Conservation (phyloP, 1,140 invertebrate genomes). For the Uloborus diversus region DNA sequence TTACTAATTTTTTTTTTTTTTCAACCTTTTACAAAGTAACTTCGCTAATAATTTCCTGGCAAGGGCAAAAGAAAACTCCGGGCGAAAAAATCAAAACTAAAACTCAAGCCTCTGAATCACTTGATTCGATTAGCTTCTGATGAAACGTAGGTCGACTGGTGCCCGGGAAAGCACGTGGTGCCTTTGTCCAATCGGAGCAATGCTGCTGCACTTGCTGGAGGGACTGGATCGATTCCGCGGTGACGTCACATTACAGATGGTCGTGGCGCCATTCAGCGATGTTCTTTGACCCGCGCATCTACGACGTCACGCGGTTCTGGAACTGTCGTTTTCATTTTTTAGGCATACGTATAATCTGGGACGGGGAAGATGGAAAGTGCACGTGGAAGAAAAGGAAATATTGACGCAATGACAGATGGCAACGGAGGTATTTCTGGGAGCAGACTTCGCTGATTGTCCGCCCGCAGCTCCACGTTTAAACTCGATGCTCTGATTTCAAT, state of each 20-base stretch:
- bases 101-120: neutral
- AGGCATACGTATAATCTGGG: conserved; percentile 1
- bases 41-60: too few relatives aligned
- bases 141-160: neutral
- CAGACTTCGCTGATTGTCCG: neutral
- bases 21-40: too few relatives aligned
- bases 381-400: conserved; percentile 20
- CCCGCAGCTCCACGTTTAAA: neutral
- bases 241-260: conserved; percentile 29
- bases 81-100: neutral
- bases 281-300: conserved; percentile 1
- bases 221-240: conserved; percentile 10
- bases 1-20: too few relatives aligned
- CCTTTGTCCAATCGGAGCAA: neutral
- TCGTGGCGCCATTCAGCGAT: conserved; percentile 23
- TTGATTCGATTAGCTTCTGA: neutral
- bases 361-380: neutral
- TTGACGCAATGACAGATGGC: conserved; percentile 21
- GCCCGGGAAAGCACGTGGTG: conserved; percentile 26
- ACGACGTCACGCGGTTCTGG: conserved; percentile 31
- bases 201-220: neutral
- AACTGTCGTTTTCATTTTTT: conserved; percentile 5
- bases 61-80: neutral
- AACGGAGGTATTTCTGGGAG: neutral
- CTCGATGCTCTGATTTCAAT: too few relatives aligned